A percentile compares a stretch with the other conserved stretches of the same genome.
Evolutionary conservation across 2,113 vertebrate species (phyloP).

Genomic region (Arvicanthis niloticus): DNA sequence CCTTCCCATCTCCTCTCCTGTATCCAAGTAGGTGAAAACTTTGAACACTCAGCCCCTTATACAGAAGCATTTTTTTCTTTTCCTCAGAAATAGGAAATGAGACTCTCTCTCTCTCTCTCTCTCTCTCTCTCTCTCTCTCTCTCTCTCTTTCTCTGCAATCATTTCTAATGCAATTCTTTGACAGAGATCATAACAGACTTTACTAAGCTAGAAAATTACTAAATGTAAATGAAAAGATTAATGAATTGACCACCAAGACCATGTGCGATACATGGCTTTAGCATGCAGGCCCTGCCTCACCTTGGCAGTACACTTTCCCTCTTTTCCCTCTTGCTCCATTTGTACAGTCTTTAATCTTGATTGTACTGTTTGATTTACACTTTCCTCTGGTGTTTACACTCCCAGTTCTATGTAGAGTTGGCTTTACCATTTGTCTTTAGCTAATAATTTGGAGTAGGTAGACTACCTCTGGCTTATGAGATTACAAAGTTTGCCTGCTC

Average conservation of each 20-base stretch:
- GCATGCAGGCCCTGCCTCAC: neutral
- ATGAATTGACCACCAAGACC: neutral
- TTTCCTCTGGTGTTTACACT: rapidly evolving
- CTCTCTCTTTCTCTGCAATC: neutral
- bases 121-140: no score
- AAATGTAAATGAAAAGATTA: neutral
- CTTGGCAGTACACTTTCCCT: neutral
- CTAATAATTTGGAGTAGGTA: neutral
- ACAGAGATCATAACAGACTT: neutral
- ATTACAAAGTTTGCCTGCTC: neutral
- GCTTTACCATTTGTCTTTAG: neutral
- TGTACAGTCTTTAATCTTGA: neutral
- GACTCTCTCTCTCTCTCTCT: no score
- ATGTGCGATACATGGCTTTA: neutral
- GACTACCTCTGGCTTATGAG: rapidly evolving
- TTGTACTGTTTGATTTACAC: no score
- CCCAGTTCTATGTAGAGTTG: neutral
- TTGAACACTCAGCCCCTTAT: neutral
- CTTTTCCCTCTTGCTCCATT: neutral
- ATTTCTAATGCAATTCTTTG: neutral
- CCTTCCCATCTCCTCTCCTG: no score
- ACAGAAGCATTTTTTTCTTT: neutral
- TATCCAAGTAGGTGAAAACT: neutral
- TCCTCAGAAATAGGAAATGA: neutral
- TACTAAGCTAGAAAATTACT: neutral